A percentile compares a stretch with the other conserved stretches of the same genome.
phyloP scores from a whole-genome alignment of 2,888 invertebrate genomes.

The Stenoptilia bipunctidactyla region DNA sequence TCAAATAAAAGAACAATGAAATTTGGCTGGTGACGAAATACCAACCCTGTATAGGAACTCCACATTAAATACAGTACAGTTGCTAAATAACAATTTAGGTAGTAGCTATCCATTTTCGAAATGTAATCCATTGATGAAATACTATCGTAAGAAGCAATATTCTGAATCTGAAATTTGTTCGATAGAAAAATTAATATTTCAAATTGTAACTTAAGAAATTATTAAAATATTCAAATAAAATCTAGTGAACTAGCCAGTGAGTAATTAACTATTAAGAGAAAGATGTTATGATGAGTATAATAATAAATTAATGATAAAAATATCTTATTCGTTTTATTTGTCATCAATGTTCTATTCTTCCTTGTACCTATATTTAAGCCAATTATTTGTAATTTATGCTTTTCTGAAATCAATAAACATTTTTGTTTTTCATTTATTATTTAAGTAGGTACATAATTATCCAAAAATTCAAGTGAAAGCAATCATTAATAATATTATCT shows the following conservation, averaged over 20 bases:
- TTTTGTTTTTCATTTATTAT: too few relatives aligned
- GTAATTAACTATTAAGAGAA: slow-evolving; percentile 46
- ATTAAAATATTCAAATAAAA: slow-evolving; percentile 64
- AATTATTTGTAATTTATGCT: too few relatives aligned
- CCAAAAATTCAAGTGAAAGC: too few relatives aligned
- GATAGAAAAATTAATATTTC: slow-evolving; percentile 48
- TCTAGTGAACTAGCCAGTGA: slow-evolving; percentile 64
- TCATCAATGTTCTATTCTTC: too few relatives aligned
- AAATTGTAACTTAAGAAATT: slow-evolving; percentile 57
- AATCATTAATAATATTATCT: too few relatives aligned
- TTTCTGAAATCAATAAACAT: too few relatives aligned
- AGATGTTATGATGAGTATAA: slow-evolving; percentile 68
- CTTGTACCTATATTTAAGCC: too few relatives aligned
- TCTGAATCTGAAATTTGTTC: slow-evolving; percentile 52
- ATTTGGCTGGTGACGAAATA: too few relatives aligned
- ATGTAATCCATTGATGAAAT: too few relatives aligned
- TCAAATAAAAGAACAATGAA: too few relatives aligned
- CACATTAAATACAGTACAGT: background rate
- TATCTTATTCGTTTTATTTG: slow-evolving; percentile 12
- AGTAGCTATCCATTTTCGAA: too few relatives aligned
- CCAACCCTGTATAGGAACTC: background rate
- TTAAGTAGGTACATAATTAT: too few relatives aligned
- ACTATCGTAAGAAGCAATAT: background rate
- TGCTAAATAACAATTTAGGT: background rate
- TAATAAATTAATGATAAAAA: slow-evolving; percentile 24